Conservation (phyloP, 1,140 invertebrate genomes). For the Olivierus martensii region DNA sequence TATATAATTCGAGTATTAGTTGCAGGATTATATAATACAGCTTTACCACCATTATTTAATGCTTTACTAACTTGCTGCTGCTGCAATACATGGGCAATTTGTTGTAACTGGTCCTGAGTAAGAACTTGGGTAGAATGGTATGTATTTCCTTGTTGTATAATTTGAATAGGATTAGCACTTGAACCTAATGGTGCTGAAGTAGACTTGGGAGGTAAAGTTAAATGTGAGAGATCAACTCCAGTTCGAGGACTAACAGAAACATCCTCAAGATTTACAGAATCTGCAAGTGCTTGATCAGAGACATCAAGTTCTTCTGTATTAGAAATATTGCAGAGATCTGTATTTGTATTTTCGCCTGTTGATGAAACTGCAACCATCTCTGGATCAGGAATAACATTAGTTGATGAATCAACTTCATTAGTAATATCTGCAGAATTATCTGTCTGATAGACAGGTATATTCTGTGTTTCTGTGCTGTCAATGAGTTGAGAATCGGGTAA, state of each 20-base stretch:
- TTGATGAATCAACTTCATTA: neutral
- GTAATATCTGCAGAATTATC: slow-evolving; percentile 1
- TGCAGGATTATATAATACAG: slow-evolving; percentile 38
- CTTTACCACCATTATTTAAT: slow-evolving; percentile 30
- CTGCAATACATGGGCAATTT: slow-evolving; percentile 45
- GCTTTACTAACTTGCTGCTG: slow-evolving; percentile 33
- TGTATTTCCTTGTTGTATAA: slow-evolving; percentile 45
- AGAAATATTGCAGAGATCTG: slow-evolving; percentile 2
- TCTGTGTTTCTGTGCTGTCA: neutral
- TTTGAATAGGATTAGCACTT: slow-evolving; percentile 47
- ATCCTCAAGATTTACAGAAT: slow-evolving; percentile 6
- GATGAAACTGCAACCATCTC: slow-evolving; percentile 9
- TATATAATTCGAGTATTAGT: slow-evolving; percentile 46
- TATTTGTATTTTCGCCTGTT: neutral
- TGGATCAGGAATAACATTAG: neutral
- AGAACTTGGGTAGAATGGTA: slow-evolving; percentile 43
- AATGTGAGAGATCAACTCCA: neutral
- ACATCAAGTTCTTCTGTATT: neutral
- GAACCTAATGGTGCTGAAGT: slow-evolving; percentile 35
- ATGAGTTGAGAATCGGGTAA: slow-evolving; percentile 12
- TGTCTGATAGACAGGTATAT: slow-evolving; percentile 6
- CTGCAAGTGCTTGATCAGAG: neutral
- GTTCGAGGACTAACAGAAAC: slow-evolving; percentile 2
- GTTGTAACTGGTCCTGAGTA: slow-evolving; percentile 41
- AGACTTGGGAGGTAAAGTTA: slow-evolving; percentile 1